phyloP scores from a whole-genome alignment of 64 coral and sea anemone genomes.

The Dendrophyllia cribrosa region DNA sequence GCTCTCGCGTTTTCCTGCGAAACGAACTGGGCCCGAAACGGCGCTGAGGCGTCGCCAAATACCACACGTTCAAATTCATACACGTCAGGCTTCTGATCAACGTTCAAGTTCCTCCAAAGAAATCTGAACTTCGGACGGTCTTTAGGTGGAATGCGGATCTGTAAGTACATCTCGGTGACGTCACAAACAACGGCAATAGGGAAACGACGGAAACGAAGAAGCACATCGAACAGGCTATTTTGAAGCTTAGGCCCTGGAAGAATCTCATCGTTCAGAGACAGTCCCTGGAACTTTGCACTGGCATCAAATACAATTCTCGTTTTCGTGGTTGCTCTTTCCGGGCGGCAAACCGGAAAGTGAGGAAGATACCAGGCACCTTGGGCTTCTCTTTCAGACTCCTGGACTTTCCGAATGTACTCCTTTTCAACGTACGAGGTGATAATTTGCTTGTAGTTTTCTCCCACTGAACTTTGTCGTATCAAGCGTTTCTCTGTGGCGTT shows the following conservation, averaged over 20 bases:
- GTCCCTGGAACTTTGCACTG: slow-evolving; percentile 20
- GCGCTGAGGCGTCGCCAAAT: no score
- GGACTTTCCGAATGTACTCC: slow-evolving; percentile 46
- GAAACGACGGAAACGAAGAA: no score
- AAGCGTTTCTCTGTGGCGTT: background rate
- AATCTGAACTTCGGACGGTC: no score
- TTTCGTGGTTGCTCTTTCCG: slow-evolving; percentile 47
- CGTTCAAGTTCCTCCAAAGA: no score
- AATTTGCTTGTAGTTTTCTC: slow-evolving; percentile 39
- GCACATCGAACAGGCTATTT: slow-evolving; percentile 1
- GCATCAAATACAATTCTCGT: slow-evolving; percentile 42
- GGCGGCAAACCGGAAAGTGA: slow-evolving; percentile 53
- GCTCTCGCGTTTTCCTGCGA: no score
- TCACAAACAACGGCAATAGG: no score
- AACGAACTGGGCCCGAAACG: no score
- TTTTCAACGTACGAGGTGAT: slow-evolving; percentile 26
- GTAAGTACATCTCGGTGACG: no score
- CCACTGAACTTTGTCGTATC: background rate
- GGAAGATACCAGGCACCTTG: slow-evolving; percentile 37
- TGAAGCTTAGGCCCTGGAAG: slow-evolving; percentile 12
- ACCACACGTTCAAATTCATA: no score
- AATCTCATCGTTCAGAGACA: background rate
- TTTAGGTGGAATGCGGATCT: no score
- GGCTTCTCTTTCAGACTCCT: slow-evolving; percentile 15
- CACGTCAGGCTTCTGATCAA: no score